These are phyloP conservation scores for Cryptus armator DNA, from an alignment of 2,888 invertebrate genomes.

Conservation along the genomic window DNA sequence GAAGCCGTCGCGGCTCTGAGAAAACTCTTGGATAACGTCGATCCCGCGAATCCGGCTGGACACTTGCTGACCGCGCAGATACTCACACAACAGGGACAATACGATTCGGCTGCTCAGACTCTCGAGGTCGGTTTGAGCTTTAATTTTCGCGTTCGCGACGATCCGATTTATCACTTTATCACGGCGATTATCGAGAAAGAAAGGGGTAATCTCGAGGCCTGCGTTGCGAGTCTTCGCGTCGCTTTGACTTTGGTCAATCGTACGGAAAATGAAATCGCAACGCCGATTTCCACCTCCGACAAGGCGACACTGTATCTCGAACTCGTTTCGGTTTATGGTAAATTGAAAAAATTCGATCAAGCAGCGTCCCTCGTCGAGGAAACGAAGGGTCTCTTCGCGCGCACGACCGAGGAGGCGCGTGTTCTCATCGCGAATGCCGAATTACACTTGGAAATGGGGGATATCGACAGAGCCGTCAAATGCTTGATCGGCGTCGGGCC, in stretches of 20 bases:
- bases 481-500: constrained; percentile 92
- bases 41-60: constrained; percentile 93
- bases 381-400: constrained; percentile 90
- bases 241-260: constrained; percentile 88
- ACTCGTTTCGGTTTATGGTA: constrained; percentile 91
- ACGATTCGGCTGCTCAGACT: constrained; percentile 92
- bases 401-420: constrained; percentile 94
- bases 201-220: constrained; percentile 89
- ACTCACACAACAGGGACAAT: constrained; percentile 90
- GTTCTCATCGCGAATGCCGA: constrained; percentile 95
- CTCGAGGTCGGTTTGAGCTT: constrained; percentile 96
- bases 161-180: constrained; percentile 95
- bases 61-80: constrained; percentile 95
- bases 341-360: constrained; percentile 90
- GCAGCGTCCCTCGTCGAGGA: constrained; percentile 93
- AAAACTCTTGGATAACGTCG: constrained; percentile 90
- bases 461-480: constrained; percentile 93
- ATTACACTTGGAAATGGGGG: constrained; percentile 92
- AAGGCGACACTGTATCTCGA: constrained; percentile 95
- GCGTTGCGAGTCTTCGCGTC: constrained; percentile 91
- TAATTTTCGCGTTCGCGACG: constrained; percentile 96
- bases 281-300: constrained; percentile 87
- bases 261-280: constrained; percentile 20
- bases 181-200: constrained; percentile 93
- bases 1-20: constrained; percentile 91